phyloP scores from a whole-genome alignment of 2,888 invertebrate genomes.

The Anaspis maculata region DNA sequence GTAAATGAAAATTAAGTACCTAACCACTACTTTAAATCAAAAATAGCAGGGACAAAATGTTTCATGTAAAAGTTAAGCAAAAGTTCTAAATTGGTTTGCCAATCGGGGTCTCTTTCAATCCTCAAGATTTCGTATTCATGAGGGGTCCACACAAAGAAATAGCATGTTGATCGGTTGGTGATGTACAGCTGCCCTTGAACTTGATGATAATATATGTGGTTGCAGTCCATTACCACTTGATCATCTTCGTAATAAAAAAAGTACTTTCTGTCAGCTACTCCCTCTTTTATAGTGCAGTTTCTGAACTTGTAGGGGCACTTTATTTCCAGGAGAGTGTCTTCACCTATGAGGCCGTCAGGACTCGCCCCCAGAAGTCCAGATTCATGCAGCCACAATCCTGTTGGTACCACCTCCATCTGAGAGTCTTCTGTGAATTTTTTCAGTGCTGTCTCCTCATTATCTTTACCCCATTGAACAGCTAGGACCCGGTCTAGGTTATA shows the following conservation, averaged over 20 bases:
- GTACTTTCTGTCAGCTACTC: background rate
- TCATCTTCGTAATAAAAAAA: background rate
- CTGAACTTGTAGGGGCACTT: conserved; percentile 9
- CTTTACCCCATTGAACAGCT: conserved; percentile 2
- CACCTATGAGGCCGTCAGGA: conserved; percentile 9
- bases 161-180: conserved; percentile 1
- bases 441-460: conserved; percentile 1
- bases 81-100: background rate
- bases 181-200: conserved; percentile 6
- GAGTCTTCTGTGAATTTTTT: conserved; percentile 1
- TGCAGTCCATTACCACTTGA: conserved; percentile 1
- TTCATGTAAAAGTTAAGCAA: background rate
- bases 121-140: background rate
- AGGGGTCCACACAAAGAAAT: conserved; percentile 1
- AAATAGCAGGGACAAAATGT: background rate
- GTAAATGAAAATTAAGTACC: too few species aligned
- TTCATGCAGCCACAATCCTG: conserved; percentile 4
- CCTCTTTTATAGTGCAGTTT: background rate
- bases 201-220: conserved; percentile 8
- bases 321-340: conserved; percentile 8
- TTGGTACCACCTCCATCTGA: conserved; percentile 1
- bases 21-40: too few species aligned
- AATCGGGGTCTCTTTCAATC: background rate
- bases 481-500: background rate
- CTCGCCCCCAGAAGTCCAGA: conserved; percentile 7